Evolutionary conservation across 2,888 invertebrate species (phyloP), one percentile per base, ranked within the genome.

Genomic region (Ganaspis brasiliensis): DNA sequence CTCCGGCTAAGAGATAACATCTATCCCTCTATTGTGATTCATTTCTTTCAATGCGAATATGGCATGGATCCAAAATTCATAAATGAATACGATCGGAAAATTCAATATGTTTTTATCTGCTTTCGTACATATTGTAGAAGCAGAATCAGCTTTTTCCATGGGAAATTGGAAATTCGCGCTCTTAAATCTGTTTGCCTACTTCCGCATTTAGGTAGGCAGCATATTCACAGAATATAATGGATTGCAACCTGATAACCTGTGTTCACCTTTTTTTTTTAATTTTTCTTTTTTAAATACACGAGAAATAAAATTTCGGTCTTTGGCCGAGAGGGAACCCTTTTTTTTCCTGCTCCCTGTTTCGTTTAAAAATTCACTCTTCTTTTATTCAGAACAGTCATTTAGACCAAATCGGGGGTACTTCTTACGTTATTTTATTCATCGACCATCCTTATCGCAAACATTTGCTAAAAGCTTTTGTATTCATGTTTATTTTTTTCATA

Each of bases 41-140:
- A 5, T 49, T 12, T 49, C 14, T 49, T 16, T 49, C 52, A 55
- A 45, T 45, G 10, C 45, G 8, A 55, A 19, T 19, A 19, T 55
- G 52, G 52, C 52, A 55, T 19, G 19, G 52, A 55, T 55, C 52
- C 52, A 55, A 55, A 55, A 55, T 55, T 55, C 19, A 16, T 16
- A 55, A 55, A 55, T 16, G 52, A 55, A 55, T 55, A 19, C 19
- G 5, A 55, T 55, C 52, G 31, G 31, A 31, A 31, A 31, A 31
- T 31, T 31, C 31, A 31, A 31, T 31, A 31, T 31, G 6, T 31
- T 55, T 55, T 45, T 14, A 45, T 9, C 52, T 9, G 9, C 16
- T 9, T 55, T 19, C 9, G 16, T 55, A 55, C 52, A 55, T n/a
- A n/a, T 55, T 55, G 52, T 9, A 55, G 19, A 55, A 55, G 52